Conservation (phyloP, 2,888 invertebrate genomes). For the Sesia apiformis region DNA sequence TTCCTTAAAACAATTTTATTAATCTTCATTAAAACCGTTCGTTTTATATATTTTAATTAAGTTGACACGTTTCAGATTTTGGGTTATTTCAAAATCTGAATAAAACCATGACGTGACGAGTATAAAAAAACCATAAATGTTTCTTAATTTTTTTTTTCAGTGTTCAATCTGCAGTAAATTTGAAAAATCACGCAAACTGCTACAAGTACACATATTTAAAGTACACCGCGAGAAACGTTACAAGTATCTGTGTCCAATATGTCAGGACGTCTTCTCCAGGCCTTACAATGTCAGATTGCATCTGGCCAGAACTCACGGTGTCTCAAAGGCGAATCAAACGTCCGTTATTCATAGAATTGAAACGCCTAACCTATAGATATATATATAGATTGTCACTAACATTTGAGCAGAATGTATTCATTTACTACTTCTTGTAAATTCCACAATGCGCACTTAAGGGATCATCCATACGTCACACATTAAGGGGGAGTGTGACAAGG, state of each 20-base stretch:
- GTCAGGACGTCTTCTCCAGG: constrained; percentile 21
- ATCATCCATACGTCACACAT: no score
- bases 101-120: no score
- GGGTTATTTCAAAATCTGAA: no score
- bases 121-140: not conserved
- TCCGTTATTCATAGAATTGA: constrained; percentile 17
- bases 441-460: no score
- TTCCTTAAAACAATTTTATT: no score
- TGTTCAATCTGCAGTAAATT: constrained; percentile 26
- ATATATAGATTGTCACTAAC: no score
- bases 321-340: constrained; percentile 17
- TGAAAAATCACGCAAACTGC: constrained; percentile 30
- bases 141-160: constrained; percentile 12
- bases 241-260: constrained; percentile 23
- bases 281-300: constrained; percentile 22
- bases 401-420: no score
- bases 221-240: constrained; percentile 18
- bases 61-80: no score
- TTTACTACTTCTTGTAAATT: no score
- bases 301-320: constrained; percentile 18
- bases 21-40: no score
- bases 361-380: constrained; percentile 7
- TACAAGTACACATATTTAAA: constrained; percentile 29
- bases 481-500: no score
- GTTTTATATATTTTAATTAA: no score